phyloP scores from a whole-genome alignment of 2,888 invertebrate genomes.

The Netelia virgata region DNA sequence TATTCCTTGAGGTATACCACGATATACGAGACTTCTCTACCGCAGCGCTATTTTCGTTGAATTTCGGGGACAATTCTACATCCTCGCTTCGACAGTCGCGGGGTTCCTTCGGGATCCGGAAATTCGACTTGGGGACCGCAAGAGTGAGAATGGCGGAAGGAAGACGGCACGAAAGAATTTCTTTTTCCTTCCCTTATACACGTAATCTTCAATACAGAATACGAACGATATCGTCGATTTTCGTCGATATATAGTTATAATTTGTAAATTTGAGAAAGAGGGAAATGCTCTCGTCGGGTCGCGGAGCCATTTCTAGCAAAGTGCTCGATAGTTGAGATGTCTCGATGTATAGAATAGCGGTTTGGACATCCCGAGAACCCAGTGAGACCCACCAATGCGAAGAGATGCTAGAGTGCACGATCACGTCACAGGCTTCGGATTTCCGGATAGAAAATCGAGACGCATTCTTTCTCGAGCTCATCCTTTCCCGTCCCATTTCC shows the following conservation, averaged over 20 bases:
- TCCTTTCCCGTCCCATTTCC: neutral
- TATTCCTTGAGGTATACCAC: conserved; percentile 21
- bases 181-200: neutral
- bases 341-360: conserved; percentile 24
- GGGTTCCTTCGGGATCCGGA: conserved; percentile 21
- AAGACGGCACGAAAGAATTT: conserved; percentile 16
- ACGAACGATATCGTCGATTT: conserved; percentile 3
- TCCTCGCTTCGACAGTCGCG: conserved; percentile 23
- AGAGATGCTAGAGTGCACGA: conserved; percentile 18
- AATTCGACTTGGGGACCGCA: conserved; percentile 24
- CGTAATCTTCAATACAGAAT: neutral
- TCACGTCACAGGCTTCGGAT: conserved; percentile 20
- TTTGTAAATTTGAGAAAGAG: conserved; percentile 2
- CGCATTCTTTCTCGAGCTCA: conserved; percentile 28
- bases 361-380: conserved; percentile 44
- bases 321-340: conserved; percentile 51
- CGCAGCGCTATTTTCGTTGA: conserved; percentile 19
- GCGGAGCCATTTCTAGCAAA: conserved; percentile 44
- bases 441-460: conserved; percentile 56
- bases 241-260: neutral
- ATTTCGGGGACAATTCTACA: conserved; percentile 53
- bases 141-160: conserved; percentile 20
- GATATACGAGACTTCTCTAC: conserved; percentile 20
- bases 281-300: conserved; percentile 27
- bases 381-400: neutral